These are phyloP conservation scores for Bettongia penicillata DNA, from an alignment of 2,113 vertebrate genomes.

Conservation along the genomic window DNA sequence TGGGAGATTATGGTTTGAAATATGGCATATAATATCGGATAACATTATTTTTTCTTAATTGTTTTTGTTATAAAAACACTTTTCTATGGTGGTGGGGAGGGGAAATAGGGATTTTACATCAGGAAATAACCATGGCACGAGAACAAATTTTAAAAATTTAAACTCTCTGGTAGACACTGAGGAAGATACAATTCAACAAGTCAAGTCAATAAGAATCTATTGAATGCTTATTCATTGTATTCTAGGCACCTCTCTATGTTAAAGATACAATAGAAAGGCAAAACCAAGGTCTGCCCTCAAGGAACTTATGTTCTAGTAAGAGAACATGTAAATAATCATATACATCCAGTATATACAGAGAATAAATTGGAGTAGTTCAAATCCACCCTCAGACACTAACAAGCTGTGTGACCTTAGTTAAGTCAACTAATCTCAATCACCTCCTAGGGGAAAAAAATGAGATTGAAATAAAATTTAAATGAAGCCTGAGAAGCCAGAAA, in stretches of 20 bases:
- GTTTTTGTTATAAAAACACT: neutral
- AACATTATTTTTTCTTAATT: neutral
- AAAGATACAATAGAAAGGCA: neutral
- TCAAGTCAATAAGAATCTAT: neutral
- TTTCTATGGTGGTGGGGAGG: neutral
- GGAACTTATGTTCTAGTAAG: neutral
- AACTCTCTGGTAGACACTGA: neutral
- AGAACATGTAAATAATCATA: neutral
- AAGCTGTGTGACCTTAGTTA: too few relatives aligned
- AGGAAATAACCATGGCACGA: neutral
- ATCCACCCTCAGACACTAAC: too few relatives aligned
- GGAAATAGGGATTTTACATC: neutral
- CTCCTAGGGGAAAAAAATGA: too few relatives aligned
- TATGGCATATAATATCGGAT: neutral
- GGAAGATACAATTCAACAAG: neutral
- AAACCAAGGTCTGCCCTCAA: neutral
- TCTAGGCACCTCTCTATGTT: neutral
- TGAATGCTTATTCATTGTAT: neutral
- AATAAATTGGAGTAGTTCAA: neutral
- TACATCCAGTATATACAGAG: neutral
- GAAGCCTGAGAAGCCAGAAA: neutral
- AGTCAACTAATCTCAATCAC: too few relatives aligned
- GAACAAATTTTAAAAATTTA: neutral
- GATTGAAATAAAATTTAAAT: neutral
- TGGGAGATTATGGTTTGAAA: neutral